A percentile compares a stretch with the other conserved stretches of the same genome.
Evolutionary conservation across 2,113 vertebrate species (phyloP).

Genomic region (Hippocampus zosterae): DNA sequence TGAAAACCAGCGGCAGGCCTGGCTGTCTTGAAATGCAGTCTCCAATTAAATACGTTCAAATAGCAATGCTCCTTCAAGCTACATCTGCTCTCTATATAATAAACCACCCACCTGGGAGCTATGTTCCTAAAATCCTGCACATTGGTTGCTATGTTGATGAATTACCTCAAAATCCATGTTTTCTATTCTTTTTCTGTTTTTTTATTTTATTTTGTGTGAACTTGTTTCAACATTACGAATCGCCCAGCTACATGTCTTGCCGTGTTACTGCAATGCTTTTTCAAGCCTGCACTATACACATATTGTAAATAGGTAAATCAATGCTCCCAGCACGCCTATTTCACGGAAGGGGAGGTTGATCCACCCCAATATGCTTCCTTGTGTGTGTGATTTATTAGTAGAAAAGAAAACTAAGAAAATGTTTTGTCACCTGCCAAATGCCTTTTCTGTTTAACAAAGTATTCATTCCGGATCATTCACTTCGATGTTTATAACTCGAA

Average conservation of each 20-base stretch:
- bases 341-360: not conserved
- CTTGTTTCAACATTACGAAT: conserved; percentile 27
- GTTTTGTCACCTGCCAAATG: conserved; percentile 13
- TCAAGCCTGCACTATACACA: conserved; percentile 19
- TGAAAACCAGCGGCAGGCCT: conserved; percentile 71
- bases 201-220: not conserved
- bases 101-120: conserved; percentile 61
- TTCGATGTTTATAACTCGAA: conserved; percentile 24
- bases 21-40: conserved; percentile 72
- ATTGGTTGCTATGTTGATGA: conserved; percentile 33
- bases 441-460: conserved; percentile 22
- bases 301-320: conserved; percentile 34
- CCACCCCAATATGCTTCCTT: conserved; percentile 28
- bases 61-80: conserved; percentile 57
- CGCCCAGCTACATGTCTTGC: conserved; percentile 21
- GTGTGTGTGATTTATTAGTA: not conserved
- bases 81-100: conserved; percentile 62
- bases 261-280: conserved; percentile 32
- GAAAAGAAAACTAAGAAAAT: not conserved
- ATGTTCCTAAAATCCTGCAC: conserved; percentile 37
- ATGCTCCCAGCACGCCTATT: conserved; percentile 18
- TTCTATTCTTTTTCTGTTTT: not conserved
- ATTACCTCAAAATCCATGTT: conserved; percentile 40
- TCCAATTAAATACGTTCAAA: conserved; percentile 77
- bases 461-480: not conserved